Conservation (phyloP, 2,797 vertebrate genomes). For the Sphenopsis melanotis region DNA sequence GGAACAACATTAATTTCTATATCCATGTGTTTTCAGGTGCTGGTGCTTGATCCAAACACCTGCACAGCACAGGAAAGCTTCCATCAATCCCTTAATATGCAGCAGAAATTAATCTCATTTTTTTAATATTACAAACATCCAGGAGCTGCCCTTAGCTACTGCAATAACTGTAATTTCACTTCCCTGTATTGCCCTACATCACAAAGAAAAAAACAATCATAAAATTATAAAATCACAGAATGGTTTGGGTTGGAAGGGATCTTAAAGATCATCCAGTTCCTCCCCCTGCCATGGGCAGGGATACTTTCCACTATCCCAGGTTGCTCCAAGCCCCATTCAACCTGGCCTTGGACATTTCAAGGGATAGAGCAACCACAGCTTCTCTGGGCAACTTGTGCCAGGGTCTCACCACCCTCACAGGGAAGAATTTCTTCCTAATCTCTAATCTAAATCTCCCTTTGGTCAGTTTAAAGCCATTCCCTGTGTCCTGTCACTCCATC, state of each 20-base stretch:
- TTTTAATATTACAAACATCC: not conserved
- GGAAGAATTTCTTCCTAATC: not conserved
- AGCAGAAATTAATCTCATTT: not conserved
- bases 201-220: not conserved
- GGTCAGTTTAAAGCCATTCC: not conserved
- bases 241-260: not conserved
- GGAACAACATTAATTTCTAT: not conserved
- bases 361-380: not conserved
- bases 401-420: rapidly evolving
- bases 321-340: not conserved
- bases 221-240: not conserved
- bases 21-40: not conserved
- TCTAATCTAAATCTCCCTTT: not conserved
- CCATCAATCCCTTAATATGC: not conserved
- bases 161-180: not conserved
- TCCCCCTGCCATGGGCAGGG: not conserved
- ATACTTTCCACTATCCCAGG: not conserved
- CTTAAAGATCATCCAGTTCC: not conserved
- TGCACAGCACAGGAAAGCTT: not conserved
- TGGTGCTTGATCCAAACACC: not conserved
- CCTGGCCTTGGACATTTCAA: not conserved
- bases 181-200: not conserved
- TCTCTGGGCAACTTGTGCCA: not conserved
- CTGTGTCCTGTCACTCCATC: not conserved
- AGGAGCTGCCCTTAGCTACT: not conserved